Percentiles rank a stretch among this genome's conserved stretches.
Conservation (phyloP, 2,797 vertebrate genomes). For the Helarctos malayanus region DNA sequence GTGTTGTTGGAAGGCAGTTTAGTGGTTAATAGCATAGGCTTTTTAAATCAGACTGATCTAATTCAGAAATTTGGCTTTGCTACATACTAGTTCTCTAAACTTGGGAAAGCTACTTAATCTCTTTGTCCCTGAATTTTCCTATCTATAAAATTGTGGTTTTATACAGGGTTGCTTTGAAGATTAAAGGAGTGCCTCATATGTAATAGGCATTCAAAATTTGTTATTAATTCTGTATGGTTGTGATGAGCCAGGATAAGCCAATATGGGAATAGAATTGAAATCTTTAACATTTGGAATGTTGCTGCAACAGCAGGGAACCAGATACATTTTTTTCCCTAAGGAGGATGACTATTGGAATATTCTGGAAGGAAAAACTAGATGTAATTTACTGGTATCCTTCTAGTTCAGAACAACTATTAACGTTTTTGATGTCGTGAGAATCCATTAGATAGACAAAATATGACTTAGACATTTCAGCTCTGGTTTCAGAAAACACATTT, state of each 20-base stretch:
- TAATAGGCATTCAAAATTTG: background rate
- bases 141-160: background rate
- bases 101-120: background rate
- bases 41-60: slow-evolving; percentile 15
- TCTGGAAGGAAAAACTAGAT: background rate
- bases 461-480: background rate
- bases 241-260: background rate
- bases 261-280: background rate
- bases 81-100: background rate
- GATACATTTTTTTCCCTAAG: background rate
- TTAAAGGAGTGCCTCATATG: background rate
- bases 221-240: background rate
- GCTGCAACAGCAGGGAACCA: background rate
- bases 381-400: background rate
- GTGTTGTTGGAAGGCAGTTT: background rate
- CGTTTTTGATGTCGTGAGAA: background rate
- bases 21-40: background rate
- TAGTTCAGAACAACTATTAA: background rate
- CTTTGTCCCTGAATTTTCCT: background rate
- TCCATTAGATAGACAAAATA: background rate
- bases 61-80: background rate
- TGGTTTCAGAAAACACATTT: background rate
- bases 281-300: background rate
- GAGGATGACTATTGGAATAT: background rate
- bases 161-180: background rate